These are phyloP conservation scores for Dicaeum eximium DNA, from an alignment of 2,113 vertebrate genomes.

Conservation along the genomic window DNA sequence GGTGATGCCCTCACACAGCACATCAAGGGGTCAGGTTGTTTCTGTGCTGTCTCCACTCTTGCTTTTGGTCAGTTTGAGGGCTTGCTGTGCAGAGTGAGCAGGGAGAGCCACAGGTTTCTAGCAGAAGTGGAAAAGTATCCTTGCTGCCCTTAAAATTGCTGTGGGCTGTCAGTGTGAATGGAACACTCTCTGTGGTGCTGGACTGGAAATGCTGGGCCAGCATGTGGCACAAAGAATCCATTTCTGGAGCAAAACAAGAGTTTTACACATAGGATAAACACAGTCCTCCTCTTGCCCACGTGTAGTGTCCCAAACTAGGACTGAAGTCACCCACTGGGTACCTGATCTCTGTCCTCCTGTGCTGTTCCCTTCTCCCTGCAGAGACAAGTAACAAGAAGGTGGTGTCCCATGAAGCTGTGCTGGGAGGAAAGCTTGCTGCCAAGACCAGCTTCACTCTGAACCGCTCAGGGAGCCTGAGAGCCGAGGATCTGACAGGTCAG, in stretches of 20 bases:
- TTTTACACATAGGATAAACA: not conserved
- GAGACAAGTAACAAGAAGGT: conserved; percentile 77
- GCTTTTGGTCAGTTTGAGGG: not conserved
- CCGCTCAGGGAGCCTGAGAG: conserved; percentile 81
- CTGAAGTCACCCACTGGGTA: not conserved
- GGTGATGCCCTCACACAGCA: not conserved
- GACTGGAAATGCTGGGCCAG: not conserved
- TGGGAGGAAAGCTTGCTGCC: conserved; percentile 89
- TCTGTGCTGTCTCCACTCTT: not conserved
- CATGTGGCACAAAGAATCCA: not conserved
- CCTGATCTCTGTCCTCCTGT: not conserved
- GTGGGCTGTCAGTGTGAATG: not conserved
- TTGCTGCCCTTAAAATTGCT: not conserved
- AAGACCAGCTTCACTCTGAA: conserved; percentile 93
- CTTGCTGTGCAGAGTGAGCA: not conserved
- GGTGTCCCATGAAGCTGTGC: conserved; percentile 88
- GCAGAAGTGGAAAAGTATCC: not conserved
- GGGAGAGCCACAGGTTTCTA: not conserved
- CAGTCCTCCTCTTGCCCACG: not conserved
- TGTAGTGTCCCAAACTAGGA: not conserved
- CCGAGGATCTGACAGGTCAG: conserved; percentile 86
- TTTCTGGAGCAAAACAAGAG: not conserved
- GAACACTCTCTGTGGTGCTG: not conserved
- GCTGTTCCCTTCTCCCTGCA: conserved; percentile 21
- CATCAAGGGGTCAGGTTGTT: not conserved